A percentile compares a stretch with the other conserved stretches of the same genome.
These are phyloP conservation scores for Macrobrachium rosenbergii DNA, from an alignment of 1,140 invertebrate genomes.

Conservation along the genomic window DNA sequence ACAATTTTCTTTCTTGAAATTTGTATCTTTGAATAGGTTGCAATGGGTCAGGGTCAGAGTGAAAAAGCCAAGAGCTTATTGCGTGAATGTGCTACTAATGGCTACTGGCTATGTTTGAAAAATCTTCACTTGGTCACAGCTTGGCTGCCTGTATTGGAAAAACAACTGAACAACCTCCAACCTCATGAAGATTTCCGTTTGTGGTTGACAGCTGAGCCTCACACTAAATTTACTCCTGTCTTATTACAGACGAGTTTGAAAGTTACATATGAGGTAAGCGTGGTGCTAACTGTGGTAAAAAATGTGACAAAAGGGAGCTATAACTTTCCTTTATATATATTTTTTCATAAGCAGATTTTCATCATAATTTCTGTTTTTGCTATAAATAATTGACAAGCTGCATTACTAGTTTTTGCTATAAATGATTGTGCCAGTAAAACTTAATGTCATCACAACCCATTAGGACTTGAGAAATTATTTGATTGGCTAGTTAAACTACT, in stretches of 20 bases:
- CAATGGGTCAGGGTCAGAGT: slow-evolving; percentile 82
- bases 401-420: too few relatives aligned
- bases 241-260: slow-evolving; percentile 81
- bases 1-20: neutral
- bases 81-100: slow-evolving; percentile 74
- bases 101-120: slow-evolving; percentile 85
- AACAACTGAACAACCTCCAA: slow-evolving; percentile 77
- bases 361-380: too few relatives aligned
- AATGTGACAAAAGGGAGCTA: neutral
- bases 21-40: slow-evolving; percentile 73
- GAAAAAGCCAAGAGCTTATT: slow-evolving; percentile 76
- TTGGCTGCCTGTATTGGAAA: slow-evolving; percentile 83
- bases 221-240: slow-evolving; percentile 77
- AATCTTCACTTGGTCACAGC: slow-evolving; percentile 89
- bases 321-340: neutral
- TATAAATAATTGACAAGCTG: too few relatives aligned
- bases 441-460: too few relatives aligned
- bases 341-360: too few relatives aligned
- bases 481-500: too few relatives aligned
- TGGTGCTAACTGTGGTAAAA: neutral
- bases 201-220: slow-evolving; percentile 84
- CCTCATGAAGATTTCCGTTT: slow-evolving; percentile 79
- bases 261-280: slow-evolving; percentile 85
- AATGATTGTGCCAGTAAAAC: too few relatives aligned
- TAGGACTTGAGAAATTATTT: too few relatives aligned